Evolutionary conservation across 2,888 invertebrate genomes (phyloP).

Genomic region (Gibbula magus): DNA sequence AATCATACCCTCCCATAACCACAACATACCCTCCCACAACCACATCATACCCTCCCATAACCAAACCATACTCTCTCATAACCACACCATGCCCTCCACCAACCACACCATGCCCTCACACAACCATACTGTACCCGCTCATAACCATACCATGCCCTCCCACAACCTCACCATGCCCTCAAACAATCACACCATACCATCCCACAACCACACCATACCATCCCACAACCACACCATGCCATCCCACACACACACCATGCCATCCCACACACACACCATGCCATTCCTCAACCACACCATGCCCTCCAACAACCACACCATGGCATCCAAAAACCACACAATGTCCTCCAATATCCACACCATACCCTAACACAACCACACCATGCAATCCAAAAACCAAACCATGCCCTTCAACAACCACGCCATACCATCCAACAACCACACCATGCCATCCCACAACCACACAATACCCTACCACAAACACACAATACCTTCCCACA

Average conservation of each 20-base stretch:
- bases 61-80: background rate
- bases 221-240: background rate
- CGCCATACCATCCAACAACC: too few species aligned
- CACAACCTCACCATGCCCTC: background rate
- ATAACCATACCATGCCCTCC: background rate
- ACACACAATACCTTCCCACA: too few species aligned
- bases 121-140: background rate
- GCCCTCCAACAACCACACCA: background rate
- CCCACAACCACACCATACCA: background rate
- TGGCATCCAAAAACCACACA: background rate
- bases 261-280: too few species aligned
- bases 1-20: too few species aligned
- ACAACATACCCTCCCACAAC: too few species aligned
- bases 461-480: too few species aligned
- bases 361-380: too few species aligned
- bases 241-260: background rate
- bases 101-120: background rate
- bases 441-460: too few species aligned
- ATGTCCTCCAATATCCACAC: background rate
- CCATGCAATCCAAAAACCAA: too few species aligned
- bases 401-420: too few species aligned
- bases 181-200: background rate
- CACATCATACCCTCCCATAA: background rate
- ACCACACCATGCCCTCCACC: background rate
- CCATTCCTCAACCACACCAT: background rate